These are phyloP conservation scores for Dolomedes plantarius DNA, from an alignment of 2,888 invertebrate genomes.

Conservation along the genomic window DNA sequence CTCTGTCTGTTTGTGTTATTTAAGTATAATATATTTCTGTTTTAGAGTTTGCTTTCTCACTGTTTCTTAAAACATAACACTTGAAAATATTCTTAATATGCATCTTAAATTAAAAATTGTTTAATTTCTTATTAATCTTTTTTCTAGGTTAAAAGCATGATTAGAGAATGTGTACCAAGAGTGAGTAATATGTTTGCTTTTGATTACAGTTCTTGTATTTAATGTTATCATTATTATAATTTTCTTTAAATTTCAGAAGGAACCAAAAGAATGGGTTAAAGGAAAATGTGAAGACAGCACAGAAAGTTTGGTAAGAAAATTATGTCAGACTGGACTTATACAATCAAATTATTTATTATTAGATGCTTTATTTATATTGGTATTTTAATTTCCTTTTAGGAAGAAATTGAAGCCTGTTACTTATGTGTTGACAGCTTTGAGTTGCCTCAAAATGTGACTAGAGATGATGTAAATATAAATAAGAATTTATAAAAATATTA, in stretches of 20 bases:
- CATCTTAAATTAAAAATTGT: too few species aligned
- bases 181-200: constrained; percentile 36
- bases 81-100: too few species aligned
- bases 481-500: neutral
- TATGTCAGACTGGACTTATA: too few species aligned
- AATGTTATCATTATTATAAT: neutral
- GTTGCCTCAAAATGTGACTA: constrained; percentile 60
- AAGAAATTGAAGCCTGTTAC: constrained; percentile 53
- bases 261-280: constrained; percentile 66
- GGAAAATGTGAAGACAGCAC: constrained; percentile 69
- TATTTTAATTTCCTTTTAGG: constrained; percentile 44
- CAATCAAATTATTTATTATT: too few species aligned
- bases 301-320: constrained; percentile 52
- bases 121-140: too few species aligned
- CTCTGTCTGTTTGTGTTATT: too few species aligned
- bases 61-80: too few species aligned
- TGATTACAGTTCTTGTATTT: neutral
- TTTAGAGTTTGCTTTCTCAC: too few species aligned
- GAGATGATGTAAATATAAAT: constrained; percentile 54
- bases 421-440: constrained; percentile 58
- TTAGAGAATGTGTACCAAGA: constrained; percentile 46
- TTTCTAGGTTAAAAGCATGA: constrained; percentile 35
- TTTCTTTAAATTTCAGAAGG: constrained; percentile 36
- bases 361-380: neutral
- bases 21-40: too few species aligned